Base-by-base conservation (phyloP, 1,140 invertebrate species). In the Anoplolepis gracilipes region DNA sequence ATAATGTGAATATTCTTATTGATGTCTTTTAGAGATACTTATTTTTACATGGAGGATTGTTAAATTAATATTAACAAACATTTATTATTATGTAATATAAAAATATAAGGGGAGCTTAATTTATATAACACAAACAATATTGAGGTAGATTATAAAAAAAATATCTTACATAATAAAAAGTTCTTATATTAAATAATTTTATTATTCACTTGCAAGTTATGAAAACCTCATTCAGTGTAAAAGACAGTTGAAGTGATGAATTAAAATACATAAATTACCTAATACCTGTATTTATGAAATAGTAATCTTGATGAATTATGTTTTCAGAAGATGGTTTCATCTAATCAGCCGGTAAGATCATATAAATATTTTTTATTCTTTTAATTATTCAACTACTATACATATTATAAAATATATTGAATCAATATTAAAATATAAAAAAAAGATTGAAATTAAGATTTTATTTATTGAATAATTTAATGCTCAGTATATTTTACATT, bases 281-380 rank as follows among this genome's bases (percentile, higher is more conserved):
- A n/a, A 42, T 5, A 46, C 7, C 30, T 62, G 7, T 55, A 8
- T 46, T 46, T 62, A 55, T 8, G 33, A 8, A 39, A 65, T 57
- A 65, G 7, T 49, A 42, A 72, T 36, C 25, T 2, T 65, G 4
- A 57, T 53, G n/a, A 22, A 7, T 6, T 55, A 78, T 81, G n/a
- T 13, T 81, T 92, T 62, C 90, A 93, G 92, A 92, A 92, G 90
- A 93, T 93, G 92, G 92, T 93, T 75, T 92, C 92, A 73, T 91
- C 92, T 19, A 93, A 92, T 57, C 89, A 92, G 76, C 92, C 92
- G 92, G 92, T 93, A 90, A 93, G 92, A 89, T 82, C 49, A 88
- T 82, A 72, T 36, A 72, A 72, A 82, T 49, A 36, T 78, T 11
- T 33, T 25, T 39, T 30, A 0, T 30, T 7, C 28, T 78, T 53